A percentile compares a stretch with the other conserved stretches of the same genome.
These are phyloP conservation scores for Camponotus fellah DNA, from an alignment of 2,888 invertebrate species.

Conservation along the genomic window DNA sequence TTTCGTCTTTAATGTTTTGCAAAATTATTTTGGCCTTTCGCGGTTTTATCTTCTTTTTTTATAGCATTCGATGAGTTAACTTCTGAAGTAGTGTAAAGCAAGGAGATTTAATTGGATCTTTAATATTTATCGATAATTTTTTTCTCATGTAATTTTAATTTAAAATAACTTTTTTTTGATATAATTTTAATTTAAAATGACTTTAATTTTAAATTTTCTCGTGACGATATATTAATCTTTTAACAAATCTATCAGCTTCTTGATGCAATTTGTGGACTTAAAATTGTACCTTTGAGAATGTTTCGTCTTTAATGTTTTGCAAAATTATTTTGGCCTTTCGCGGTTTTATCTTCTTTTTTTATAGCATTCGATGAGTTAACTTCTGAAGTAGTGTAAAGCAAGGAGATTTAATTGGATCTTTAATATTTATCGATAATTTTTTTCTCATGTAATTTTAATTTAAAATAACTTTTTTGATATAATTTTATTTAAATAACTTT, in stretches of 20 bases:
- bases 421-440: conserved; percentile 9
- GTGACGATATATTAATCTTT: not conserved
- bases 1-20: conserved; percentile 4
- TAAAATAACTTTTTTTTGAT: not conserved
- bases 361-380: conserved; percentile 1
- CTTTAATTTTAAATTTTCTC: not conserved
- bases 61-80: conserved; percentile 3
- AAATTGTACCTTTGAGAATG: not conserved
- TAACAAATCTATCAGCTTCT: not conserved
- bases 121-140: conserved; percentile 14
- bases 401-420: conserved; percentile 46
- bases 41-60: not conserved
- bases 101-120: conserved; percentile 22
- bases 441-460: not conserved
- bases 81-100: not conserved
- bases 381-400: not conserved
- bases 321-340: not conserved
- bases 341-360: not conserved
- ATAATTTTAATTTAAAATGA: not conserved
- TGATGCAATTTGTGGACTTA: not conserved
- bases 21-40: not conserved
- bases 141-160: not conserved
- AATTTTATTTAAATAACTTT: too few species aligned
- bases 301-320: conserved; percentile 4
- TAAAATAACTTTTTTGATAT: not conserved